Evolutionary conservation across 2,888 invertebrate genomes (phyloP), one percentile per base, ranked within the genome.

Genomic region (Rhopalosiphum nymphaeae): DNA sequence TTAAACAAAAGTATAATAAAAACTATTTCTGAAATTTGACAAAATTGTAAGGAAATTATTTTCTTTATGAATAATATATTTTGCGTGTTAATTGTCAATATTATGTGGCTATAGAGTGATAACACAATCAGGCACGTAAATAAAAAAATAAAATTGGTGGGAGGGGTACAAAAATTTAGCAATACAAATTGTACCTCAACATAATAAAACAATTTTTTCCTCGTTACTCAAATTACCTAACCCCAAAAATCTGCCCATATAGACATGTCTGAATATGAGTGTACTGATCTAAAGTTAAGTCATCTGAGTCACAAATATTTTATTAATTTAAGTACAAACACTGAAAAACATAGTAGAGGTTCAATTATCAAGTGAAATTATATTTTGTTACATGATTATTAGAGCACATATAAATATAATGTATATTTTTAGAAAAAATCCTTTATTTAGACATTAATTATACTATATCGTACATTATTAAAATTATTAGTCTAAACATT

Each of bases 401-500:
- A 78, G 21, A 42, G 3, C 21, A 78, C 9, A 2, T 67, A 67
- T 16, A 26, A 36, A 78, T 78, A 84, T 26, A 13, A 13, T 49
- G 25, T 2, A 21, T 78, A 78, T 44, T 0, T 46, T 36, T 36
- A 78, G 3, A 42, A 84, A 91, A 26, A 44, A 21, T 44, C 16
- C 44, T 87, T 36, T 87, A 92, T 67, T 61, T 87, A 44, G 1
- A n/a, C 56, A 85, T 56, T 44, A n/a, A n/a, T n/a, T n/a, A n/a
- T n/a, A 13, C 21, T 53, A 21, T 46, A 44, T 42, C 36, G 9
- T 42, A 36, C 9, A 87, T 88, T 25, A 44, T 25, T 42, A 21
- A 44, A 53, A 88, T 84, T 78, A 42, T 42, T 49, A 57, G 61
- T 86, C 61, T 95, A 95, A 29, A 93, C 95, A 57, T 94, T 94